Evolutionary conservation across 2,888 invertebrate species (phyloP).

Genomic region (Mellilla xanthometata): DNA sequence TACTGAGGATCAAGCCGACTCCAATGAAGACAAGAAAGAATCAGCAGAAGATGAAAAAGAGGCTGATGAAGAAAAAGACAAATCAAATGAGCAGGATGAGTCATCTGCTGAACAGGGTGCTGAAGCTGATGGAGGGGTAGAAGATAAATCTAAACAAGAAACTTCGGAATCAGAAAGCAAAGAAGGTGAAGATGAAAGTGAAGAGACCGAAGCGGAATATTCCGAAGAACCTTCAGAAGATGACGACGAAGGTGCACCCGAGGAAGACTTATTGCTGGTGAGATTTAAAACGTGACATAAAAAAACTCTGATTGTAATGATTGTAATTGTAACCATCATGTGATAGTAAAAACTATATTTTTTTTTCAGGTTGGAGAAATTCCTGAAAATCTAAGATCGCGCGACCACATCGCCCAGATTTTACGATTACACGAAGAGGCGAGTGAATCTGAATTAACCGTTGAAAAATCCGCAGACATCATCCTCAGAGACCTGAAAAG

Average conservation of each 20-base stretch:
- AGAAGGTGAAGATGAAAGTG: slow-evolving; percentile 38
- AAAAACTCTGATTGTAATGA: too few species aligned
- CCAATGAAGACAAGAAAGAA: slow-evolving; percentile 34
- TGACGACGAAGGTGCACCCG: slow-evolving; percentile 70
- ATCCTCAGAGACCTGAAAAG: slow-evolving; percentile 93
- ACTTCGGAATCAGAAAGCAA: slow-evolving; percentile 47
- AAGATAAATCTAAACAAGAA: slow-evolving; percentile 40
- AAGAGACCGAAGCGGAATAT: slow-evolving; percentile 39
- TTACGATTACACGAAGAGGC: slow-evolving; percentile 90
- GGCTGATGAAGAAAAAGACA: slow-evolving; percentile 25
- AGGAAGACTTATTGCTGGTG: slow-evolving; percentile 85
- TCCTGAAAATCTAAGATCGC: slow-evolving; percentile 89
- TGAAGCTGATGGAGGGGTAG: slow-evolving; percentile 37
- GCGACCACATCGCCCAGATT: slow-evolving; percentile 91
- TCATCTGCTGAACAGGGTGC: slow-evolving; percentile 42
- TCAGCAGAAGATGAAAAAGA: slow-evolving; percentile 40
- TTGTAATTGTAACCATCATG: too few species aligned
- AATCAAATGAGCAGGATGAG: slow-evolving; percentile 29
- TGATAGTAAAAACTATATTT: neutral
- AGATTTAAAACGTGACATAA: too few species aligned
- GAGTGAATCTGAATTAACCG: slow-evolving; percentile 86
- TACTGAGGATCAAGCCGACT: slow-evolving; percentile 42
- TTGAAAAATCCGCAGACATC: slow-evolving; percentile 88
- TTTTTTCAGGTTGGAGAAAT: slow-evolving; percentile 85
- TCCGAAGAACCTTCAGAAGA: slow-evolving; percentile 43